Percentiles rank a stretch among this genome's conserved stretches.
These are phyloP conservation scores for Neomorphus geoffroyi DNA, from an alignment of 2,797 vertebrate species.

Conservation along the genomic window DNA sequence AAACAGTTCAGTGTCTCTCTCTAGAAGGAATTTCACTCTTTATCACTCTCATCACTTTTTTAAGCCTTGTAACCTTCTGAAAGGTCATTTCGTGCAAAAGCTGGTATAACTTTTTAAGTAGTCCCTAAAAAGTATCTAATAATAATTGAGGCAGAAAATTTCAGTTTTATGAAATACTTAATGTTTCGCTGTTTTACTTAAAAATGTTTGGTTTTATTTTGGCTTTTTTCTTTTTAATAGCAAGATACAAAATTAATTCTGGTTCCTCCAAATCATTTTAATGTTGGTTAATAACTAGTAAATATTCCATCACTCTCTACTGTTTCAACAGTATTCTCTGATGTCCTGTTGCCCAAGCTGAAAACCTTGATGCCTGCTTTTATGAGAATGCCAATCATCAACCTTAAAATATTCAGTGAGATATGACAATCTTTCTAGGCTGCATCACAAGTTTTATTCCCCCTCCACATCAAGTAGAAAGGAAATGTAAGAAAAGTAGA, in stretches of 20 bases:
- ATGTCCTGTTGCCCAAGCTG: not conserved
- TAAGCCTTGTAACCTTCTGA: not conserved
- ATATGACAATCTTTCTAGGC: not conserved
- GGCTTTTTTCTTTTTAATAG: not conserved
- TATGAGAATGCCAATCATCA: not conserved
- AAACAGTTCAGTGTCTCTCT: not conserved
- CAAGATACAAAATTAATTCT: not conserved
- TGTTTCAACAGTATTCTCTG: not conserved
- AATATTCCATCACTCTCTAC: not conserved
- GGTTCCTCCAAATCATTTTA: not conserved
- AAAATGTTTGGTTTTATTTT: not conserved
- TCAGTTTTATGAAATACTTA: not conserved
- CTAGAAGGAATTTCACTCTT: conserved; percentile 6
- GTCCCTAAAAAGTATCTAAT: not conserved
- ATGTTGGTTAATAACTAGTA: not conserved
- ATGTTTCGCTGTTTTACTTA: not conserved
- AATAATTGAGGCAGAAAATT: not conserved
- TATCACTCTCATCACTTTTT: not conserved
- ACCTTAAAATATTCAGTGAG: not conserved
- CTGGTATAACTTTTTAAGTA: not conserved
- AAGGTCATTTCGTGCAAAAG: not conserved
- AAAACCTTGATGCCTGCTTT: not conserved
- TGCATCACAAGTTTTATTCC: not conserved
- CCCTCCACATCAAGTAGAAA: not conserved
- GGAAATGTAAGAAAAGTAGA: too few relatives aligned